Evolutionary conservation across 2,888 invertebrate genomes (phyloP).

Genomic region (Oxystoma pomonae): DNA sequence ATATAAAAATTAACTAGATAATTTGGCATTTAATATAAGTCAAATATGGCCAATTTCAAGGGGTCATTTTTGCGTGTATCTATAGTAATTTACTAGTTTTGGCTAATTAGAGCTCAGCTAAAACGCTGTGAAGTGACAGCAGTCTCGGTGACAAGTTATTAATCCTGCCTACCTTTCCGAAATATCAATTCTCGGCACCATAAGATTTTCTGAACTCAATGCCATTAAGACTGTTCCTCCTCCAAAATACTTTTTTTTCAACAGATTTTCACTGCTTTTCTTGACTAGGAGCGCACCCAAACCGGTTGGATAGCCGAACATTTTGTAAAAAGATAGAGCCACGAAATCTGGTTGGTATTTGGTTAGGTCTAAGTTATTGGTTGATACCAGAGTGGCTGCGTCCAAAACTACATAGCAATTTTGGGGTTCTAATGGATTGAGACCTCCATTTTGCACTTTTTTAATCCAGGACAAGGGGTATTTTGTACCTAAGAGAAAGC

Average conservation of each 20-base stretch:
- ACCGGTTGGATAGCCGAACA: slow-evolving; percentile 95
- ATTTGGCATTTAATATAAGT: no score
- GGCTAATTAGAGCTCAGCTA: no score
- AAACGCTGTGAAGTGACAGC: no score
- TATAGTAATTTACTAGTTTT: no score
- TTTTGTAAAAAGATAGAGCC: slow-evolving; percentile 92
- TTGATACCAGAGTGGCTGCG: slow-evolving; percentile 77
- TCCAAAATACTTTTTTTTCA: slow-evolving; percentile 80
- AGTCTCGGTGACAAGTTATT: no score
- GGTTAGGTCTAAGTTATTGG: slow-evolving; percentile 72
- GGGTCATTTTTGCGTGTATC: no score
- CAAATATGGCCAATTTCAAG: no score
- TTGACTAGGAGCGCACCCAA: slow-evolving; percentile 83
- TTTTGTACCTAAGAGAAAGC: slow-evolving; percentile 77
- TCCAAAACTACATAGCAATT: slow-evolving; percentile 78
- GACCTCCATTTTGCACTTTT: slow-evolving; percentile 56
- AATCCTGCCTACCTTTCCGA: slow-evolving; percentile 70
- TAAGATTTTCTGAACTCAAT: slow-evolving; percentile 65
- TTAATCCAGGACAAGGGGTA: slow-evolving; percentile 75
- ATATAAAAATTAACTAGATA: no score
- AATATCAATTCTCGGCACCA: slow-evolving; percentile 63
- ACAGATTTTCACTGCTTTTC: slow-evolving; percentile 56
- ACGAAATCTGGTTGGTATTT: slow-evolving; percentile 81
- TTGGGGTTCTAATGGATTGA: slow-evolving; percentile 44
- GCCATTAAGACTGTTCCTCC: slow-evolving; percentile 91